phyloP scores from a whole-genome alignment of 2,797 vertebrate genomes.

The Pantherophis alleghaniensis region DNA sequence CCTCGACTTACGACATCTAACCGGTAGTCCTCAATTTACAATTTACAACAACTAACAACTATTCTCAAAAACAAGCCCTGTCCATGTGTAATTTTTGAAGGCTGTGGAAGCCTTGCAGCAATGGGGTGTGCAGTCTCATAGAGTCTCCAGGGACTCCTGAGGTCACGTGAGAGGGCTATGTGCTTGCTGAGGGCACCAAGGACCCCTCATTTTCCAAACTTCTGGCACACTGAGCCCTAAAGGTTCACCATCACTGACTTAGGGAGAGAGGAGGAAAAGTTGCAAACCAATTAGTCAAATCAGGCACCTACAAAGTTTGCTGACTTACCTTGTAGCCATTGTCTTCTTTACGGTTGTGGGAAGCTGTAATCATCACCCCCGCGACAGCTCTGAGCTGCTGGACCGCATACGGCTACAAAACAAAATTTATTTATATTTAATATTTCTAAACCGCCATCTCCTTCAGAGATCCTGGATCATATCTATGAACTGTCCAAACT shows the following conservation, averaged over 20 bases:
- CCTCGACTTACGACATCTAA: too few relatives aligned
- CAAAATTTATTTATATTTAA: background rate
- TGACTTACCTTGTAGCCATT: conserved; percentile 91
- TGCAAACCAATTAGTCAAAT: background rate
- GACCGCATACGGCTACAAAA: conserved; percentile 87
- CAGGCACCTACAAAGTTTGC: too few relatives aligned
- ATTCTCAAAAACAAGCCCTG: background rate
- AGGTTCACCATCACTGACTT: background rate
- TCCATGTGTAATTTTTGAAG: background rate
- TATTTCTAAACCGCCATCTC: background rate
- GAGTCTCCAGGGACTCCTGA: background rate
- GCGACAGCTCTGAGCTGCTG: conserved; percentile 84
- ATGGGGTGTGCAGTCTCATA: background rate
- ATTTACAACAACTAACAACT: background rate
- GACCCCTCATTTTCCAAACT: background rate
- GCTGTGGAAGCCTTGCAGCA: background rate
- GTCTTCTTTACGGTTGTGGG: conserved; percentile 95
- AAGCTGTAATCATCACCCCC: conserved; percentile 95
- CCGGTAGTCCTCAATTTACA: too few relatives aligned
- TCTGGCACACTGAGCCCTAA: background rate
- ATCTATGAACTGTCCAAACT: background rate
- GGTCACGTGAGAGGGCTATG: too few relatives aligned
- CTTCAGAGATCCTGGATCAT: background rate
- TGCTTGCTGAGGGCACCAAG: background rate
- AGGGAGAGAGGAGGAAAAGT: background rate